Evolutionary conservation across 2,888 invertebrate species (phyloP), one percentile per base, ranked within the genome.

Genomic region (Hypselothyrea guttata): DNA sequence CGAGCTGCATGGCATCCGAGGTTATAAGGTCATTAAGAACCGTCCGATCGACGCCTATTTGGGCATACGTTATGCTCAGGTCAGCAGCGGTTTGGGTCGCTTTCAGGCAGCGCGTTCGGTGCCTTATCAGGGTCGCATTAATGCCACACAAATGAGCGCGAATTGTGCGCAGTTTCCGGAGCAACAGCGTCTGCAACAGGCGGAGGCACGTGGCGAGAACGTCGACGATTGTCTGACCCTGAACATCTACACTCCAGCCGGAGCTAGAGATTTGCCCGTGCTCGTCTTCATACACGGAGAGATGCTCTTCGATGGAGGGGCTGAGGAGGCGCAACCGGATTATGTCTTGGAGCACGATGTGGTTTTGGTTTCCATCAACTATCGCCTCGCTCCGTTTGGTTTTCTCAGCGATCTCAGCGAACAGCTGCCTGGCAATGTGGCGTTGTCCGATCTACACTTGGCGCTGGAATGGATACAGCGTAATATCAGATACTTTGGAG

Each of bases 371-470:
- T 89, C 90, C 4, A 82, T 91, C 15, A 91, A 92, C 69, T 92
- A 92, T 73, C 89, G 92, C 3, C 77, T 92, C 52, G 92, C 91
- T 0, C 91, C 91, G 0, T 88, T 92, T 15, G 92, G 92, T 1
- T 92, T 92, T 62, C 73, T 92, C 11, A 91, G 91, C 5, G 90
- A 92, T 0, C 89, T 91, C 55, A 91, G 90, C 35, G 89, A 90
- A 8, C 90, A 88, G 8, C 87, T 91, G 34, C 91, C 92, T 3
- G 92, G 92, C 30, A 92, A 92, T 75, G 91, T 91, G 53, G 92
- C 91, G 0, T 71, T 92, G n/a, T 85, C 91, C 27, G 92, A 92
- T 72, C 88, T 91, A 49, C 84, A 91, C 4, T 62, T 91, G 71
- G 92, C 92, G 0, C 74, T 92, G 33, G 82, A 90, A 53, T 92